phyloP scores from a whole-genome alignment of 2,888 invertebrate genomes.

The Plebejus anna region DNA sequence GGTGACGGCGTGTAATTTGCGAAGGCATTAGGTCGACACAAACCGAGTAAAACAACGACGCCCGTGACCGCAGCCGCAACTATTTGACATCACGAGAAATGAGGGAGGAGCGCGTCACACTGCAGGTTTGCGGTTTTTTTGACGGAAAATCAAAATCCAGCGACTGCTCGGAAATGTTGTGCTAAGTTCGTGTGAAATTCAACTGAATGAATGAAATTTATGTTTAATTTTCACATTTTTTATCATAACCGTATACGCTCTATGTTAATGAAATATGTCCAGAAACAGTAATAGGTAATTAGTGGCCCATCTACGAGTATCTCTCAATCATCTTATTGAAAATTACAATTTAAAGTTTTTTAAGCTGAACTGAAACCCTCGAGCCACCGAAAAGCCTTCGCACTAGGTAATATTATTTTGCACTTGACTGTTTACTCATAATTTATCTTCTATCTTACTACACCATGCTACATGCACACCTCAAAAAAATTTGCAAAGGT shows the following conservation, averaged over 20 bases:
- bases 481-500: not conserved
- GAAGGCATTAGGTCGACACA: conserved; percentile 40
- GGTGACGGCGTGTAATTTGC: conserved; percentile 37
- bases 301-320: no score
- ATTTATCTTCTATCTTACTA: no score
- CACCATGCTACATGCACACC: no score
- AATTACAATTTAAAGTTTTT: no score
- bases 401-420: no score
- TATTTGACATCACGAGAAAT: conserved; percentile 43
- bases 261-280: no score
- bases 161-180: conserved; percentile 16
- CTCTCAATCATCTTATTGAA: no score
- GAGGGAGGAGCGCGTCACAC: conserved; percentile 37
- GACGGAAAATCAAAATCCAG: conserved; percentile 8
- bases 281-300: no score
- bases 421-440: no score
- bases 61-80: conserved; percentile 41
- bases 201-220: not conserved
- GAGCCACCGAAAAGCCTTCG: no score
- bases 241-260: no score
- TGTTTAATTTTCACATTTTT: not conserved
- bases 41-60: conserved; percentile 38
- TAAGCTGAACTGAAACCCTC: no score
- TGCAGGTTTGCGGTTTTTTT: conserved; percentile 38
- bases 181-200: not conserved